Base-by-base conservation (phyloP, 2,797 vertebrate genomes). In the Toxotes lorentzi region DNA sequence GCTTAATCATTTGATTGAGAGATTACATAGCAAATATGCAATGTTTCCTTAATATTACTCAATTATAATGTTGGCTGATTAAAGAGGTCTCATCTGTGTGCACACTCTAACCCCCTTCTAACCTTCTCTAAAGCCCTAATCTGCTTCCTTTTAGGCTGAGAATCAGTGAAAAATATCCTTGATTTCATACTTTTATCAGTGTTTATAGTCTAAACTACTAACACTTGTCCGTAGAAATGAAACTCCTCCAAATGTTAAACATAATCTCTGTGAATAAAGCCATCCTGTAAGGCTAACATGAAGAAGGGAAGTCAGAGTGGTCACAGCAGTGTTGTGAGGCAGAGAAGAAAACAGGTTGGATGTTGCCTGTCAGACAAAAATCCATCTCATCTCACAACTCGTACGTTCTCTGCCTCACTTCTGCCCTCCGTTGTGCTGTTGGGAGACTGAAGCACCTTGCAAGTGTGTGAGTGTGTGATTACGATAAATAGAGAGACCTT, bases 321-420 rank as follows among this genome's bases (percentile, higher is more conserved):
- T 68, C 89, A 95, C 93, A 92, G 91, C 92, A 87, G 93, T 87
- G 89, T 90, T 88, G 74, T 56, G 63, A 79, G 89, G 86, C 92
- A 93, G 78, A 91, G 83, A 79, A 84, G 82, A 81, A 84, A 91
- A 72, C 82, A 89, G 92, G 89, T 91, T 74, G 72, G 89, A 90
- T 94, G 93, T 92, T 89, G 89, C 79, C 90, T 93, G 94, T 94
- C 93, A 85, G 82, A 92, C 86, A 89, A 72, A 69, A 83, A 82
- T 86, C 88, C 83, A 88, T 93, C 92, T 93, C 90, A 91, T 88
- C 91, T 91, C 85, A 84, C 83, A 81, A 78, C 90, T 76, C 75
- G 57, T 72, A 59, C 73, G 66, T 67, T 89, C 85, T 65, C 60
- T 45, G 57, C 64, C 78, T 80, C 71, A 6, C 75, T 78, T 23